These are phyloP conservation scores for Clarias batrachus DNA, from an alignment of 2,113 vertebrate species.

Conservation along the genomic window DNA sequence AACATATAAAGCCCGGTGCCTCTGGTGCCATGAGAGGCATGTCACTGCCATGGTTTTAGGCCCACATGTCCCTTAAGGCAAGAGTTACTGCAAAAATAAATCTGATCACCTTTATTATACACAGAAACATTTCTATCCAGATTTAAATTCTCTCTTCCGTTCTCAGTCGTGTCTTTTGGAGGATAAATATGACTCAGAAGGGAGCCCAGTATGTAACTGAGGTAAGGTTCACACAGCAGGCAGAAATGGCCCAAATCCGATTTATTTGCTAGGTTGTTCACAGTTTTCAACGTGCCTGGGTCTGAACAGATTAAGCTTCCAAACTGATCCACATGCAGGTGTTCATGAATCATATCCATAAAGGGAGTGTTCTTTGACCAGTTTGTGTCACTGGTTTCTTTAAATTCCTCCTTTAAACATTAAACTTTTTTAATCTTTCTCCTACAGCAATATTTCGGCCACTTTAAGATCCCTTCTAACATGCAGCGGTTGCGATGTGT, in stretches of 20 bases:
- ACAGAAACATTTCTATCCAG: background rate
- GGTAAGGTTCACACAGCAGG: background rate
- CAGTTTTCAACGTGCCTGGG: background rate
- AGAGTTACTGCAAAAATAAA: background rate
- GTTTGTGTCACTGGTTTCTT: background rate
- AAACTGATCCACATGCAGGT: background rate
- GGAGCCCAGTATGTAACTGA: background rate
- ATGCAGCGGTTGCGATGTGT: background rate
- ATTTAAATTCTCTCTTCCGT: background rate
- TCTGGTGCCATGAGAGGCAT: background rate
- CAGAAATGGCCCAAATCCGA: background rate
- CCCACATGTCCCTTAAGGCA: background rate
- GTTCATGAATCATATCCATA: background rate
- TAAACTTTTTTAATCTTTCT: background rate
- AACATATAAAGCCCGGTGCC: background rate
- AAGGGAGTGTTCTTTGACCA: background rate
- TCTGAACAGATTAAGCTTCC: background rate
- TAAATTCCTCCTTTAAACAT: background rate
- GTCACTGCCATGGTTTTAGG: background rate
- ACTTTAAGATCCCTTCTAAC: background rate
- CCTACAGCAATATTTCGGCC: background rate
- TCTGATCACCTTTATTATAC: background rate
- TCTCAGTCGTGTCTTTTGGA: background rate
- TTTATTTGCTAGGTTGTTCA: background rate
- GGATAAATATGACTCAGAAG: background rate